Evolutionary conservation across 2,113 vertebrate genomes (phyloP).

Genomic region (Gavialis gangeticus): DNA sequence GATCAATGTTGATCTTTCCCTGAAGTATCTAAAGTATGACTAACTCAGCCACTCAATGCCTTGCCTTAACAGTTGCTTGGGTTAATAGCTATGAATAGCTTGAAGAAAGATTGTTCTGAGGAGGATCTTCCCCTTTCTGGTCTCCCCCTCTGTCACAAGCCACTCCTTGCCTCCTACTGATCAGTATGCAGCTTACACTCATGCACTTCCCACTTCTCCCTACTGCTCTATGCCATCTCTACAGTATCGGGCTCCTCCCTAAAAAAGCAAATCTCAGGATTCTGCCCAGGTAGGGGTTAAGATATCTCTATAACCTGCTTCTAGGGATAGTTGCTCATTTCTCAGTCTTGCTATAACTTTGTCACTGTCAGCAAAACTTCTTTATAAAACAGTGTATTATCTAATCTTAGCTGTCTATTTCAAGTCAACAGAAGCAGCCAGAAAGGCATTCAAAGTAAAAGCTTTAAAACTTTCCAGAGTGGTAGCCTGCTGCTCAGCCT

Average conservation of each 20-base stretch:
- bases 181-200: background rate
- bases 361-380: background rate
- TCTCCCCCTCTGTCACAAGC: rapidly evolving
- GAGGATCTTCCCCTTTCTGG: background rate
- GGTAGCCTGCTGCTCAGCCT: background rate
- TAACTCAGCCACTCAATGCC: background rate
- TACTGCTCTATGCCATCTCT: background rate
- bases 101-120: rapidly evolving
- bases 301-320: background rate
- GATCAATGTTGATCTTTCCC: background rate
- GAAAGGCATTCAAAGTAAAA: background rate
- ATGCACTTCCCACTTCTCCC: background rate
- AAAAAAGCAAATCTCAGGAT: background rate
- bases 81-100: background rate
- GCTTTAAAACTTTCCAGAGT: background rate
- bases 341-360: rapidly evolving
- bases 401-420: background rate
- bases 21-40: background rate
- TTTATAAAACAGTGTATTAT: background rate
- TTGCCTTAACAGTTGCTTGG: background rate
- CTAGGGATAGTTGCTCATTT: background rate
- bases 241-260: background rate
- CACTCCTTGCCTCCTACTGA: rapidly evolving
- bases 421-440: rapidly evolving
- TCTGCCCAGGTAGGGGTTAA: background rate